These are phyloP conservation scores for Leptopilina drosophilae DNA, from an alignment of 2,888 invertebrate genomes.

Conservation along the genomic window DNA sequence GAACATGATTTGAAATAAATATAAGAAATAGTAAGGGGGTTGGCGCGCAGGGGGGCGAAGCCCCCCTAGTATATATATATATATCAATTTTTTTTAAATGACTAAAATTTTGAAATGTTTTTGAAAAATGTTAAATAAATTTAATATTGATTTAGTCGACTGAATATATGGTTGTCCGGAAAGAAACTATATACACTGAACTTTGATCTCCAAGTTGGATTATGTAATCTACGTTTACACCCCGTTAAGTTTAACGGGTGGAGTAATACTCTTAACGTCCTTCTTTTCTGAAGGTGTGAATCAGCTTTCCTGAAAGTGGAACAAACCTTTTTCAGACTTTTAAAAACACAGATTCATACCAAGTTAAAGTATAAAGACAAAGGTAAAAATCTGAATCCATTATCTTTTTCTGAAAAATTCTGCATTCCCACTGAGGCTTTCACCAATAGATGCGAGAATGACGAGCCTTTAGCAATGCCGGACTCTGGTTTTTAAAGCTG, in stretches of 20 bases:
- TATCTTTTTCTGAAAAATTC: conserved; percentile 51
- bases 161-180: neutral
- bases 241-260: conserved; percentile 64
- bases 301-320: conserved; percentile 53
- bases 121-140: neutral
- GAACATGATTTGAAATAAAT: no score
- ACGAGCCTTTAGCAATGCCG: conserved; percentile 21
- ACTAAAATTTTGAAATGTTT: neutral
- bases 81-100: neutral
- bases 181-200: neutral
- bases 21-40: no score
- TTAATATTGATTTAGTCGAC: neutral
- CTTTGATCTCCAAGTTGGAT: conserved; percentile 44
- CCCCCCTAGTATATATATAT: no score
- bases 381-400: conserved; percentile 49
- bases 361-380: neutral
- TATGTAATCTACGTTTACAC: conserved; percentile 71
- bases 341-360: neutral
- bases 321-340: conserved; percentile 41
- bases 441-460: conserved; percentile 6
- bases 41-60: no score
- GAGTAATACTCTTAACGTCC: conserved; percentile 60
- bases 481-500: conserved; percentile 26
- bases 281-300: conserved; percentile 55
- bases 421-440: conserved; percentile 16